Evolutionary conservation across 2,888 invertebrate species (phyloP).

Genomic region (Zygaena filipendulae): DNA sequence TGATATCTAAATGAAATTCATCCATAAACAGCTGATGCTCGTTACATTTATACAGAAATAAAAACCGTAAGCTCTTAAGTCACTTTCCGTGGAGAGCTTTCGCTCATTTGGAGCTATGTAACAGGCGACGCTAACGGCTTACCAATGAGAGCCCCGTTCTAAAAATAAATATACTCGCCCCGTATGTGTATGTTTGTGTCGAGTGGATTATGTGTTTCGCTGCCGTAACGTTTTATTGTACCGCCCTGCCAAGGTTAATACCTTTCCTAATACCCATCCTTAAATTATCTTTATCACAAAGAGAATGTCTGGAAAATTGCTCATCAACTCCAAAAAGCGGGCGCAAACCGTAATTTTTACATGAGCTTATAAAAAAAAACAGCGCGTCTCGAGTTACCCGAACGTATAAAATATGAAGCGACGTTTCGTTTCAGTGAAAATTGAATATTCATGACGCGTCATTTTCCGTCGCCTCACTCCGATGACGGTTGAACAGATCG

Average conservation of each 20-base stretch:
- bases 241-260: conserved; percentile 22
- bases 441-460: conserved; percentile 47
- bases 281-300: conserved; percentile 1
- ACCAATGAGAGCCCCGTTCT: conserved; percentile 1
- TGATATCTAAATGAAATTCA: no score
- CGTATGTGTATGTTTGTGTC: conserved; percentile 6
- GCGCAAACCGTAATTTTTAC: no score
- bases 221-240: conserved; percentile 20
- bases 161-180: conserved; percentile 13
- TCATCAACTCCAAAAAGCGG: no score
- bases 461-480: conserved; percentile 25
- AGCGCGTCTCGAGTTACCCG: conserved; percentile 23
- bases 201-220: conserved; percentile 18
- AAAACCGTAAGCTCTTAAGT: not conserved
- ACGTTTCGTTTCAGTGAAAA: conserved; percentile 38
- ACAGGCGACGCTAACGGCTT: conserved; percentile 7
- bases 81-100: conserved; percentile 5
- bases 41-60: conserved; percentile 1
- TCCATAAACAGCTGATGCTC: no score
- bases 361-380: no score
- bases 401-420: conserved; percentile 35
- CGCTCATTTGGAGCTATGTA: conserved; percentile 5
- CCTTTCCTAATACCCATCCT: conserved; percentile 22
- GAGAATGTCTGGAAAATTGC: no score
- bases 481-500: conserved; percentile 16